Evolutionary conservation across 1,140 invertebrate genomes (phyloP).

Genomic region (Rhyacophila brunnea): DNA sequence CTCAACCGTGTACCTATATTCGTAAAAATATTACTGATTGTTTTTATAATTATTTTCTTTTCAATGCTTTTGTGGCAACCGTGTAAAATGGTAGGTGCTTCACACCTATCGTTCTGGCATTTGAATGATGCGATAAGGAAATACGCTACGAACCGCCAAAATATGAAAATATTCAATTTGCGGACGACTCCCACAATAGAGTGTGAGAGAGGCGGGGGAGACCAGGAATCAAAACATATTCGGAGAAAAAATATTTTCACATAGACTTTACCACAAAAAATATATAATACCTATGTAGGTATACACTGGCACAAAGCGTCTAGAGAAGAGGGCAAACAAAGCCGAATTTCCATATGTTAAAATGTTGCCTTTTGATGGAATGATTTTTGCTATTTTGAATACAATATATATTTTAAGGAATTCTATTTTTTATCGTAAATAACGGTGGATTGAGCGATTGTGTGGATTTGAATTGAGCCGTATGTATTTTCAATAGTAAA

Average conservation of each 20-base stretch:
- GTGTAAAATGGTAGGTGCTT: too few species aligned
- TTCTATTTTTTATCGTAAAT: slow-evolving; percentile 7
- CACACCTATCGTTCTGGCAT: slow-evolving; percentile 1
- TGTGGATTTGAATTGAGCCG: slow-evolving; percentile 27
- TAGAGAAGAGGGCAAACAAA: slow-evolving; percentile 34
- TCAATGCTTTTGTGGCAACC: too few species aligned
- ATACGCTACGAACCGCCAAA: background rate
- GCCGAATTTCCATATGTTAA: slow-evolving; percentile 35
- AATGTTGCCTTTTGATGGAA: slow-evolving; percentile 32
- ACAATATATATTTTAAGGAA: slow-evolving; percentile 18
- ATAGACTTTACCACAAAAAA: slow-evolving; percentile 9
- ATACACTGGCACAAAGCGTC: slow-evolving; percentile 10
- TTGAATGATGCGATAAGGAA: slow-evolving; percentile 24
- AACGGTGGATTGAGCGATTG: background rate
- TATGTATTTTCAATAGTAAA: slow-evolving; percentile 26
- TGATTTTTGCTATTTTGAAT: slow-evolving; percentile 25
- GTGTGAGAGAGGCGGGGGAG: background rate
- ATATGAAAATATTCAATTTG: slow-evolving; percentile 31
- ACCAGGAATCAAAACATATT: slow-evolving; percentile 26
- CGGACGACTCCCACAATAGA: slow-evolving; percentile 13
- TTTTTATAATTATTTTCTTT: too few species aligned
- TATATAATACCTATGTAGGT: too few species aligned
- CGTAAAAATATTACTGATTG: too few species aligned
- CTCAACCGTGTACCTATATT: too few species aligned
- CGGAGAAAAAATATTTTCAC: too few species aligned